phyloP scores from a whole-genome alignment of 2,888 invertebrate species.

The Acronicta leporina region DNA sequence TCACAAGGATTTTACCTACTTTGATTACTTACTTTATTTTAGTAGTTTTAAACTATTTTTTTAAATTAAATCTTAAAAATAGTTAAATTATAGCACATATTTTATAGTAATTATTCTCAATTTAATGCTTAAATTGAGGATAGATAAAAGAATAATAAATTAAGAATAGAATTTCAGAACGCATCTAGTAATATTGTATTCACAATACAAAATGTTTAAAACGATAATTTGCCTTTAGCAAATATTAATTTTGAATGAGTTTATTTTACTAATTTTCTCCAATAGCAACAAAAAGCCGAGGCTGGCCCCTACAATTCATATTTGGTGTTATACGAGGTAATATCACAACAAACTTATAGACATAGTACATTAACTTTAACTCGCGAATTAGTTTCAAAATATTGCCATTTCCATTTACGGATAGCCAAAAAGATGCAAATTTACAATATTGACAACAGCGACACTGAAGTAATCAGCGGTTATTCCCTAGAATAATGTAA shows the following conservation, averaged over 20 bases:
- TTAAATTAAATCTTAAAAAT: too few species aligned
- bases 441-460: slow-evolving; percentile 5
- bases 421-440: slow-evolving; percentile 7
- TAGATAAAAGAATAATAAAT: too few species aligned
- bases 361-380: slow-evolving; percentile 14
- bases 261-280: slow-evolving; percentile 12
- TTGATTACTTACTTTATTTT: too few species aligned
- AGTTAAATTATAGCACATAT: too few species aligned
- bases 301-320: background rate
- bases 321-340: slow-evolving; percentile 12
- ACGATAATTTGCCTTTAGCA: slow-evolving; percentile 3
- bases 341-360: slow-evolving; percentile 15
- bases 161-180: background rate
- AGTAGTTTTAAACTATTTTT: too few species aligned
- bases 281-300: background rate
- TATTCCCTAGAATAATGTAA: slow-evolving; percentile 1
- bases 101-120: too few species aligned
- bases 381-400: slow-evolving; percentile 9
- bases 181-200: background rate
- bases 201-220: background rate
- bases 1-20: background rate
- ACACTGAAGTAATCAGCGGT: background rate
- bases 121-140: too few species aligned
- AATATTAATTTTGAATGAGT: background rate
- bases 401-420: slow-evolving; percentile 16